phyloP scores from a whole-genome alignment of 2,113 vertebrate genomes.

The Potamarius usumacintae region DNA sequence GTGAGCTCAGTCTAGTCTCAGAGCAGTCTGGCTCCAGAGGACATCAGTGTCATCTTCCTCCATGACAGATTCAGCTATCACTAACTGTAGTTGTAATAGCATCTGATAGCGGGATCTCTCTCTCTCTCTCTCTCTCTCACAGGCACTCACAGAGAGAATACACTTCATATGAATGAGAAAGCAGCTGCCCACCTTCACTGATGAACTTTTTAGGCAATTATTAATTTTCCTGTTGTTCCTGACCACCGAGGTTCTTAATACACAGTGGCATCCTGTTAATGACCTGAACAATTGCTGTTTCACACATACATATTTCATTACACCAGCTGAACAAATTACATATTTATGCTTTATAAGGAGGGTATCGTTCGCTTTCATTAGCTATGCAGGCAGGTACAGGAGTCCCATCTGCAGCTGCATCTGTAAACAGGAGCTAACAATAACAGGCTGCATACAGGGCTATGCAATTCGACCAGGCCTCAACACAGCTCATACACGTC shows the following conservation, averaged over 20 bases:
- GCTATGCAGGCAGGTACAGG: constrained; percentile 94
- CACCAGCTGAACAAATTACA: constrained; percentile 99
- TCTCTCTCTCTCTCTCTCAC: neutral
- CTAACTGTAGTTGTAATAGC: constrained; percentile 36
- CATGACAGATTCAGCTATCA: constrained; percentile 38
- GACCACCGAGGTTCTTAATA: constrained; percentile 78
- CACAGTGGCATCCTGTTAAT: constrained; percentile 89
- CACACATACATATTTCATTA: constrained; percentile 99
- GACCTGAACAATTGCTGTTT: constrained; percentile 92
- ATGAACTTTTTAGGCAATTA: constrained; percentile 54
- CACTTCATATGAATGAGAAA: constrained; percentile 26
- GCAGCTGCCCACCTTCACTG: constrained; percentile 46
- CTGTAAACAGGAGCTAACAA: constrained; percentile 89
- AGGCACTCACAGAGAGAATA: constrained; percentile 34
- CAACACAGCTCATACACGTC: neutral
- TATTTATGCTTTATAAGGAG: constrained; percentile 97
- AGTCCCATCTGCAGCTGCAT: constrained; percentile 94
- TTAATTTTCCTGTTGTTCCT: constrained; percentile 54
- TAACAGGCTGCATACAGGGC: constrained; percentile 46
- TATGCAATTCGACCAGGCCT: neutral
- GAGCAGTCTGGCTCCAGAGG: constrained; percentile 37
- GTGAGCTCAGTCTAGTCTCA: constrained; percentile 24
- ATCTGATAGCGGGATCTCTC: constrained; percentile 42
- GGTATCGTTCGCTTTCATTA: constrained; percentile 90
- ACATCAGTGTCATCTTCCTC: constrained; percentile 55